Evolutionary conservation across 1,140 invertebrate genomes (phyloP), one percentile per base, ranked within the genome.

Genomic region (Littorina saxatilis): DNA sequence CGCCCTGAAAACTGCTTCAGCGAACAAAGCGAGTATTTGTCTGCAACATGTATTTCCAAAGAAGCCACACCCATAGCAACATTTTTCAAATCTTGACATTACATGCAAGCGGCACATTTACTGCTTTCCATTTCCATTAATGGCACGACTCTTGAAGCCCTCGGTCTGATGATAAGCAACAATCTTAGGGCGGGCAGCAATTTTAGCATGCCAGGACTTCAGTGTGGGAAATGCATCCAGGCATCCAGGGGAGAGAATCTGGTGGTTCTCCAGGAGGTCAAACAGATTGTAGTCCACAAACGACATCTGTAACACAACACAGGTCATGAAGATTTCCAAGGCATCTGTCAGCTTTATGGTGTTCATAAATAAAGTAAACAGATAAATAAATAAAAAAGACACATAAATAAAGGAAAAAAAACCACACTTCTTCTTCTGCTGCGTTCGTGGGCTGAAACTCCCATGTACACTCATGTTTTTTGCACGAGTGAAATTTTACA

Each of bases 231-330:
- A 92, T 2, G 85, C 76, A 50, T 92, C 91, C 39, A 94, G 84
- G 79, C 89, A 92, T 27, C 85, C 87, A 15, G 93, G 89, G 37
- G 90, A 87, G 15, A 94, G 84, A 20, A 90, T 76, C n/a, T 85
- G 78, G 52, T 92, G 90, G 37, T 92, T 89, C 86, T 94, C 93
- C 37, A 94, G 82, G 7, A 92, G 82, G 79, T 94, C 94, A 87
- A 93, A 94, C 29, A 93, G 80, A 40, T 92, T 85, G 84, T 94
- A 94, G 81, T 94, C 94, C 7, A 92, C 92, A 85, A 92, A 93
- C 0, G 91, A 92, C 13, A 94, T 82, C 93, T 94, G 52, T 27
- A 55, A 39, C 7, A 32, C 11, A 37, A 32, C n/a, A n/a, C n/a
- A 52, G 11, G 9, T 11, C 50, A 52, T 52, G 50, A 52, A n/a